phyloP scores from a whole-genome alignment of 2,113 vertebrate species.

The Anolis carolinensis region DNA sequence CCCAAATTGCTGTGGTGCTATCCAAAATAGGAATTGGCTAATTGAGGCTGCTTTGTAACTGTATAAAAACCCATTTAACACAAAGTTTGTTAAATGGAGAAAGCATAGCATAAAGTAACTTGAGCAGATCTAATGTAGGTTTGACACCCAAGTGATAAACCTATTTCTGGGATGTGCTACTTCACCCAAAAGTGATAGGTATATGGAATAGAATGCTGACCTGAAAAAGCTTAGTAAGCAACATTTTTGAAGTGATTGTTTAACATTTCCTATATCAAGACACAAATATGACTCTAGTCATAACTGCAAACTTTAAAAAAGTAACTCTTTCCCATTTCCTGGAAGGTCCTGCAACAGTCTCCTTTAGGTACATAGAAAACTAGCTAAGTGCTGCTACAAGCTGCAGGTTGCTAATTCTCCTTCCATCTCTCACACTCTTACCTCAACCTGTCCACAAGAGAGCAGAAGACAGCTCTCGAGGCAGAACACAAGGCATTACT shows the following conservation, averaged over 20 bases:
- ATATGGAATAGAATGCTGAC: neutral
- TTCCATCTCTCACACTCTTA: neutral
- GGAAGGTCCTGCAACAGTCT: neutral
- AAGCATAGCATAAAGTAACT: neutral
- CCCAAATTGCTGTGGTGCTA: no score
- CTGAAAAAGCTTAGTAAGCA: neutral
- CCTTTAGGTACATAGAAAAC: neutral
- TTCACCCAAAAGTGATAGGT: neutral
- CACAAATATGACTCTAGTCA: no score
- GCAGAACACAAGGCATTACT: neutral
- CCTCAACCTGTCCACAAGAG: neutral
- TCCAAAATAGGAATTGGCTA: no score
- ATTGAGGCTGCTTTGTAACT: no score
- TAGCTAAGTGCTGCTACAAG: neutral
- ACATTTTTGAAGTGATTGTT: neutral
- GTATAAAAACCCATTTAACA: no score
- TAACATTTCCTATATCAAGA: neutral
- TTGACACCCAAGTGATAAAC: neutral
- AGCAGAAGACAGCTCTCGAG: neutral
- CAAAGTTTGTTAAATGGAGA: neutral
- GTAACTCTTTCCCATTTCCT: neutral
- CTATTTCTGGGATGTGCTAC: neutral
- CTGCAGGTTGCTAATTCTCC: no score
- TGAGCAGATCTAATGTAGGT: neutral
- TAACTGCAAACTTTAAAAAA: neutral